A percentile compares a stretch with the other conserved stretches of the same genome.
These are phyloP conservation scores for Sitobion miscanthi DNA, from an alignment of 1,140 invertebrate genomes.

Conservation along the genomic window DNA sequence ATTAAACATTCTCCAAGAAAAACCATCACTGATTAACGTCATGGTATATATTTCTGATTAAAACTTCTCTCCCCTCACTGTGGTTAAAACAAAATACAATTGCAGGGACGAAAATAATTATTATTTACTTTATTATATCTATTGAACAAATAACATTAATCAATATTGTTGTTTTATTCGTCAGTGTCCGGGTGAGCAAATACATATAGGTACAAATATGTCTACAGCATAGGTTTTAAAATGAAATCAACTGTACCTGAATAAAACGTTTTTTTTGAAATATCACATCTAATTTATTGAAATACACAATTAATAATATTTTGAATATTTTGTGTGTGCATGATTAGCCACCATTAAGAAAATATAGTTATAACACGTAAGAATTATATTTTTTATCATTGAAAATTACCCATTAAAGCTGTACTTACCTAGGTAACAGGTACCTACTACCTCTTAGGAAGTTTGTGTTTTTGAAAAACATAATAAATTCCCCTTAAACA, in stretches of 20 bases:
- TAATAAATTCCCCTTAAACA: not conserved
- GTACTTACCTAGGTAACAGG: too few species aligned
- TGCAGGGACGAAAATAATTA: not conserved
- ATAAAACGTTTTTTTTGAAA: too few species aligned
- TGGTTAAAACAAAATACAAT: not conserved
- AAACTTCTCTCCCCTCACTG: not conserved
- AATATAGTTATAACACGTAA: not conserved
- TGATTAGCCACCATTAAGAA: not conserved
- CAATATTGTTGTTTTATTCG: not conserved
- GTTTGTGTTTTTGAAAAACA: not conserved
- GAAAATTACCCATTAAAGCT: not conserved
- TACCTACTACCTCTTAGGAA: not conserved
- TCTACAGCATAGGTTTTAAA: not conserved
- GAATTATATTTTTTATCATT: not conserved
- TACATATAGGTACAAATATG: not conserved
- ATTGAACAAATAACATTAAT: slow-evolving; percentile 1
- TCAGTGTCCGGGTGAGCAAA: not conserved
- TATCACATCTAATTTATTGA: too few species aligned
- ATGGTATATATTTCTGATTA: not conserved
- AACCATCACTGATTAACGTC: not conserved
- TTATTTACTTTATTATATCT: not conserved
- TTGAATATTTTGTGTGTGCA: not conserved
- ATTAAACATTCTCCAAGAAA: not conserved
- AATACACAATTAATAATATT: not conserved
- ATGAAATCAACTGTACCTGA: not conserved